Evolutionary conservation across 2,113 vertebrate species (phyloP).

Genomic region (Strix uralensis): DNA sequence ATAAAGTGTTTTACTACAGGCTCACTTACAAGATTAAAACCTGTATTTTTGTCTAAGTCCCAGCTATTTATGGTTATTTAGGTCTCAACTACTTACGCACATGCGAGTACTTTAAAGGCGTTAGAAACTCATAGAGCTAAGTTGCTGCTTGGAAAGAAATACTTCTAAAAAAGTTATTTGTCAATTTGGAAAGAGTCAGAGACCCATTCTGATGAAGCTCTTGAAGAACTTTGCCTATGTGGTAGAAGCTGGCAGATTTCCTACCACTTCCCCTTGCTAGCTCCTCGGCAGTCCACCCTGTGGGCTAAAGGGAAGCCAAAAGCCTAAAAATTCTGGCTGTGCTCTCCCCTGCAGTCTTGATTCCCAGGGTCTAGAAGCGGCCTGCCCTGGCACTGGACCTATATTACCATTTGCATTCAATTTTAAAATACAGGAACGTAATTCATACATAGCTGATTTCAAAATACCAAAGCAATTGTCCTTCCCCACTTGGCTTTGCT

Average conservation of each 20-base stretch:
- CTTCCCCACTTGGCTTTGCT: background rate
- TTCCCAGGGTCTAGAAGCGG: background rate
- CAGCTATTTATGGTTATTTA: background rate
- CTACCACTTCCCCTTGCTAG: background rate
- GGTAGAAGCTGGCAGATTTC: background rate
- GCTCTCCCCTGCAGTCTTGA: background rate
- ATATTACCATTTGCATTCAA: background rate
- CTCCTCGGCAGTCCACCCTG: background rate
- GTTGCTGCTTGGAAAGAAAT: background rate
- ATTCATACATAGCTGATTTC: background rate
- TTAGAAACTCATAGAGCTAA: background rate
- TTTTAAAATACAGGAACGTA: background rate
- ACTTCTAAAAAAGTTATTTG: background rate
- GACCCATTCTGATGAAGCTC: background rate
- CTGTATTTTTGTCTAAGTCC: background rate
- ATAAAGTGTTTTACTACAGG: background rate
- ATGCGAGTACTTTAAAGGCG: background rate
- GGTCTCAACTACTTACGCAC: background rate
- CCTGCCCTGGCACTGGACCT: background rate
- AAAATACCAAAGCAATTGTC: background rate
- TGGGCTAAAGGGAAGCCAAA: constrained; percentile 18
- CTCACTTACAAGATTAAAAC: background rate
- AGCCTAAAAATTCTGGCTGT: background rate
- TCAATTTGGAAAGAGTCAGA: background rate
- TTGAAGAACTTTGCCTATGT: background rate